Conservation (phyloP, 2,888 invertebrate genomes). For the Drosophila paranaensis region DNA sequence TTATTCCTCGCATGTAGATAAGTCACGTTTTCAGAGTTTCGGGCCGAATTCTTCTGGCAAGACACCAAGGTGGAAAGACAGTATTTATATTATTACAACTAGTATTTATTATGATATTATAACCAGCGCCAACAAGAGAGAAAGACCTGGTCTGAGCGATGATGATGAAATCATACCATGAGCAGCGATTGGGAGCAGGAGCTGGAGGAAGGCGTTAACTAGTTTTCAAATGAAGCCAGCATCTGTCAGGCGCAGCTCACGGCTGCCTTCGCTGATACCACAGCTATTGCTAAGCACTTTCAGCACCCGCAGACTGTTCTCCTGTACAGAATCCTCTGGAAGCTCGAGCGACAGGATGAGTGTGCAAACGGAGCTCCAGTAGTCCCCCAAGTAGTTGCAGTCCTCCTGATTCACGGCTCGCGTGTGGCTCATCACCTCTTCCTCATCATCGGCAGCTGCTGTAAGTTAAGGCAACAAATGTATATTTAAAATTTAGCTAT, state of each 20-base stretch:
- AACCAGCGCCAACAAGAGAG: slow-evolving; percentile 86
- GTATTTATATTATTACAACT: too few species aligned
- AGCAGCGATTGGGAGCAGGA: slow-evolving; percentile 87
- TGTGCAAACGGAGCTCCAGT: slow-evolving; percentile 64
- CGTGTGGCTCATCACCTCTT: slow-evolving; percentile 12
- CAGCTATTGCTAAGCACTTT: slow-evolving; percentile 68
- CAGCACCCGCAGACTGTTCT: slow-evolving; percentile 46
- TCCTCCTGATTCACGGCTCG: slow-evolving; percentile 6
- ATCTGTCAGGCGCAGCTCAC: slow-evolving; percentile 59
- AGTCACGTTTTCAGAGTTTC: slow-evolving; percentile 53
- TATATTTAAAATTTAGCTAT: slow-evolving; percentile 1
- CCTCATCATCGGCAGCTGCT: slow-evolving; percentile 16
- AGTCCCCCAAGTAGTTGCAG: slow-evolving; percentile 44
- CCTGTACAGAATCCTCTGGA: slow-evolving; percentile 21
- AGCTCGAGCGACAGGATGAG: slow-evolving; percentile 52
- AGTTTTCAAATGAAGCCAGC: slow-evolving; percentile 60
- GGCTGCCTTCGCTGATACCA: slow-evolving; percentile 56
- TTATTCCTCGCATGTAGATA: not conserved
- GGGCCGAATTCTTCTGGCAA: not conserved
- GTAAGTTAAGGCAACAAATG: not conserved
- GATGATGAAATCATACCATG: slow-evolving; percentile 90
- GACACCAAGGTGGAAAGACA: too few species aligned
- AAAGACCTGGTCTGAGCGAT: slow-evolving; percentile 91
- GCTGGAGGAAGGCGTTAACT: slow-evolving; percentile 22
- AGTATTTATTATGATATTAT: too few species aligned